These are phyloP conservation scores for Anarhynchus alexandrinus DNA, from an alignment of 2,113 vertebrate genomes.

Conservation along the genomic window DNA sequence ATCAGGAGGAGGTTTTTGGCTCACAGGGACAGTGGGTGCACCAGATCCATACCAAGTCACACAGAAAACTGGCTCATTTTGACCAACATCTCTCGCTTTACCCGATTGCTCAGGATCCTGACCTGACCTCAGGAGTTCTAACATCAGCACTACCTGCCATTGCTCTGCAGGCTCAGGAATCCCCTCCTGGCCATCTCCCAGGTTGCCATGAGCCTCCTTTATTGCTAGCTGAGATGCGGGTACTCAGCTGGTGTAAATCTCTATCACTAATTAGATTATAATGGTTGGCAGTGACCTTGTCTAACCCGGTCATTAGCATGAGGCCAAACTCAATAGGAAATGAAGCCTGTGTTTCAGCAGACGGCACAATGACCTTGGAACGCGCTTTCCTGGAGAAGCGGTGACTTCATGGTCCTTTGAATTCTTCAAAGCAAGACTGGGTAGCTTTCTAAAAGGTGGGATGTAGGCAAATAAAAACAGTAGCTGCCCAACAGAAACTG, in stretches of 20 bases:
- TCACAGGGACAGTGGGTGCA: background rate
- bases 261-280: background rate
- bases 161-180: background rate
- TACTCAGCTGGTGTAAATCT: background rate
- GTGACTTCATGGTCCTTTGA: background rate
- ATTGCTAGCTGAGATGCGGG: background rate
- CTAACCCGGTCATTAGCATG: background rate
- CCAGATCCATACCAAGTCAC: accelerated
- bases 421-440: background rate
- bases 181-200: background rate
- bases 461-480: no score
- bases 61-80: accelerated
- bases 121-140: background rate
- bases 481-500: background rate
- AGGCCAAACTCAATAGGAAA: background rate
- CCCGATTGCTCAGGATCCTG: background rate
- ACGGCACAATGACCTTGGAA: background rate
- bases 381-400: background rate
- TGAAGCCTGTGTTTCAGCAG: background rate
- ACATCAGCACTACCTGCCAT: accelerated
- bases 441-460: background rate
- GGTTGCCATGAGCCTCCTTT: background rate
- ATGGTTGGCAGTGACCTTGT: background rate
- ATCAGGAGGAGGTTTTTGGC: accelerated
- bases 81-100: no score